These are phyloP conservation scores for Aplochiton taeniatus DNA, from an alignment of 2,797 vertebrate genomes.

Conservation along the genomic window DNA sequence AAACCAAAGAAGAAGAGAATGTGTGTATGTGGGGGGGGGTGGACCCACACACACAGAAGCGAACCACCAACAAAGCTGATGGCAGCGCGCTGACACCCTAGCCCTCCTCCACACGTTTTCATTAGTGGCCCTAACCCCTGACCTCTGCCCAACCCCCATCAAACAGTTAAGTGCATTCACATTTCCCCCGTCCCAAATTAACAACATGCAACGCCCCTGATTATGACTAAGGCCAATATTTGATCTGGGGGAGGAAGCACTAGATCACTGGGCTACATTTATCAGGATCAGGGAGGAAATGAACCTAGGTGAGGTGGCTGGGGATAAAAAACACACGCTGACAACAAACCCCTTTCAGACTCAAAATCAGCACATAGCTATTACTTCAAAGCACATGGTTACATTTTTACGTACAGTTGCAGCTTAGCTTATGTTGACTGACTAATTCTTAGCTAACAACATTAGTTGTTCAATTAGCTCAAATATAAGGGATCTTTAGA, in stretches of 20 bases:
- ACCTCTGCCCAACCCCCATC: conserved; percentile 68
- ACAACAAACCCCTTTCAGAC: conserved; percentile 25
- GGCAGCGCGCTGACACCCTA: conserved; percentile 49
- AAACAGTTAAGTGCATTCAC: conserved; percentile 65
- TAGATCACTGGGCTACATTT: conserved; percentile 68
- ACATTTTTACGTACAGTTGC: not conserved
- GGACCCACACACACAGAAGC: conserved; percentile 8
- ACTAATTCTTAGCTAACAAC: too few relatives aligned
- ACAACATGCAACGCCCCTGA: conserved; percentile 66
- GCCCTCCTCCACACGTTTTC: conserved; percentile 68
- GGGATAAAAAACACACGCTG: conserved; percentile 59
- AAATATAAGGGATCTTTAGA: too few relatives aligned
- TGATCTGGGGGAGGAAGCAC: conserved; percentile 71
- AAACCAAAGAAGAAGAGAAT: conserved; percentile 47
- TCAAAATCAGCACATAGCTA: conserved; percentile 32
- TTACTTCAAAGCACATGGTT: not conserved
- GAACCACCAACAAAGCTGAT: conserved; percentile 60
- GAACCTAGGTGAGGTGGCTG: conserved; percentile 56
- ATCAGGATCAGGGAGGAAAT: conserved; percentile 67
- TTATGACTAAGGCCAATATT: conserved; percentile 69
- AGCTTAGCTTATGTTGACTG: too few relatives aligned
- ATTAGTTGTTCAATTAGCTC: too few relatives aligned
- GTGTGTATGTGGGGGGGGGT: not conserved
- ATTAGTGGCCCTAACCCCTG: conserved; percentile 70
- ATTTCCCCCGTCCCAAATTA: conserved; percentile 71